phyloP scores from a whole-genome alignment of 2,888 invertebrate genomes.

The Ornithoptera priamus region DNA sequence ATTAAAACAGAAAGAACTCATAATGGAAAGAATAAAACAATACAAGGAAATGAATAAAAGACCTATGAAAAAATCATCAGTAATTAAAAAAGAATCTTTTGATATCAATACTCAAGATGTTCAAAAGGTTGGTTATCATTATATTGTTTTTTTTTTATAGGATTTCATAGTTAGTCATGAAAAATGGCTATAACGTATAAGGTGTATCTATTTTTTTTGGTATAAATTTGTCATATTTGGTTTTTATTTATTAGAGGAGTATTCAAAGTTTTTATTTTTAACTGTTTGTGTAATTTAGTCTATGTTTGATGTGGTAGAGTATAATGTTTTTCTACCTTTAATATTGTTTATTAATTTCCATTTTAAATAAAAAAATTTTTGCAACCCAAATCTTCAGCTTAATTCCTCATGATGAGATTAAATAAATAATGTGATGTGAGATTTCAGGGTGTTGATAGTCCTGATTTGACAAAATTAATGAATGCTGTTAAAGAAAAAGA shows the following conservation, averaged over 20 bases:
- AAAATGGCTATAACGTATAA: not conserved
- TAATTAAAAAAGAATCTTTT: slow-evolving; percentile 50
- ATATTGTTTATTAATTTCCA: no score
- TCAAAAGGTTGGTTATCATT: slow-evolving; percentile 36
- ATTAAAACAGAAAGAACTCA: slow-evolving; percentile 69
- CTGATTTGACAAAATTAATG: slow-evolving; percentile 75
- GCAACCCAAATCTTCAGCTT: no score
- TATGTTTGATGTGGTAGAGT: no score
- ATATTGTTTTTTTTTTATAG: not conserved
- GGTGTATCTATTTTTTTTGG: no score
- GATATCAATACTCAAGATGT: slow-evolving; percentile 39
- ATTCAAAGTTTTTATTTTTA: no score
- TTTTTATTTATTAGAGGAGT: no score
- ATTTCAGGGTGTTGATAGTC: slow-evolving; percentile 62
- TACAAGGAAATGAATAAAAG: slow-evolving; percentile 75
- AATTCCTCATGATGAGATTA: not conserved
- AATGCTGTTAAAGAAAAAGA: slow-evolving; percentile 82
- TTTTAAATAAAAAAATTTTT: no score
- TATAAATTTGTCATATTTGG: no score
- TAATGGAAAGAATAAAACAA: slow-evolving; percentile 75
- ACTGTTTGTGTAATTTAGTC: no score
- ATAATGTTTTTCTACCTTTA: no score
- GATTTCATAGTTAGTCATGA: not conserved
- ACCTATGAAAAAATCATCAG: slow-evolving; percentile 56
- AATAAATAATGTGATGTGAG: not conserved